Conservation (phyloP, 2,888 invertebrate species). For the Apodemia mormo region DNA sequence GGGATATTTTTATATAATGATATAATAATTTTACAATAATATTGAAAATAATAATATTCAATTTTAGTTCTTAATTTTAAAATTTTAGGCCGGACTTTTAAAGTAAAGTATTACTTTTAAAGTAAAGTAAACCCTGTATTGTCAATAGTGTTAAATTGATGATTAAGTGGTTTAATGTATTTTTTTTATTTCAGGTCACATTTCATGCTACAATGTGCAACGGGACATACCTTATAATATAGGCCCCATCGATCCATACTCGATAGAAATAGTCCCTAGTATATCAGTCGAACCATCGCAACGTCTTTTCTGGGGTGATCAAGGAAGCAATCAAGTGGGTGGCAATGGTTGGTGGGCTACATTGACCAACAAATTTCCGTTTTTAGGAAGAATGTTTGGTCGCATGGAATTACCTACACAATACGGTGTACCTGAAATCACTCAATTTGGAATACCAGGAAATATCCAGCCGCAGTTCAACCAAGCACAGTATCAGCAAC, state of each 20-base stretch:
- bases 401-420: constrained; percentile 61
- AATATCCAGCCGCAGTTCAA: constrained; percentile 41
- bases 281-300: constrained; percentile 62
- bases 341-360: constrained; percentile 69
- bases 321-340: constrained; percentile 72
- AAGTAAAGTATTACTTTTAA: too few species aligned
- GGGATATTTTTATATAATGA: too few species aligned
- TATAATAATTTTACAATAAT: too few species aligned
- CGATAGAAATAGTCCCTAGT: constrained; percentile 52
- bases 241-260: constrained; percentile 61
- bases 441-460: constrained; percentile 36
- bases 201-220: constrained; percentile 61
- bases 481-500: constrained; percentile 28
- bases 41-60: too few species aligned
- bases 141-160: too few species aligned
- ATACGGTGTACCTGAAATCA: constrained; percentile 50
- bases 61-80: too few species aligned
- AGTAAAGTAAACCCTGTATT: too few species aligned
- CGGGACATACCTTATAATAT: constrained; percentile 62
- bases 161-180: background rate
- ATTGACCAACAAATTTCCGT: constrained; percentile 72
- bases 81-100: background rate
- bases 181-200: constrained; percentile 53
- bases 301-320: constrained; percentile 65
- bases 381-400: constrained; percentile 69